Evolutionary conservation across 2,797 vertebrate species (phyloP).

Genomic region (Malurus splendens): DNA sequence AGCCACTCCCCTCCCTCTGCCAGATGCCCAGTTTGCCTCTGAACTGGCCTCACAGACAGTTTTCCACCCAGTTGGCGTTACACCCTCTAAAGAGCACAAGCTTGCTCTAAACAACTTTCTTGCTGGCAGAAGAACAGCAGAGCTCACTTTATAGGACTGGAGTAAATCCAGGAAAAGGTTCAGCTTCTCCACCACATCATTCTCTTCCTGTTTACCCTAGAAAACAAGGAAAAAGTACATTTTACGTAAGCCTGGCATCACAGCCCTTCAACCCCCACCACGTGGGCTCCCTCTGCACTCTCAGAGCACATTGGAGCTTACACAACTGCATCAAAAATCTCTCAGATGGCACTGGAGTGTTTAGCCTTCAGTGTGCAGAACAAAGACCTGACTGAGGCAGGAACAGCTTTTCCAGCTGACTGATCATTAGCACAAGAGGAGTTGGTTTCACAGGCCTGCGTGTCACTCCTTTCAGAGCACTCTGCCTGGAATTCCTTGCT

Average conservation of each 20-base stretch:
- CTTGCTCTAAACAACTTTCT: neutral
- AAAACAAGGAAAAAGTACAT: slow-evolving; percentile 28
- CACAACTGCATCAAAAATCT: neutral
- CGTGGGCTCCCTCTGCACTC: neutral
- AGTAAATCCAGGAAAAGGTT: slow-evolving; percentile 95
- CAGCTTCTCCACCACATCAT: slow-evolving; percentile 95
- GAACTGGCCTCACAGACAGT: neutral
- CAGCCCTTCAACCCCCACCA: neutral
- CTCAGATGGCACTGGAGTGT: neutral
- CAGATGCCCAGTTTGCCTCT: slow-evolving; percentile 25
- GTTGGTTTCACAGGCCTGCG: neutral
- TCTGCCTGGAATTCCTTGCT: neutral
- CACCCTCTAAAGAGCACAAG: neutral
- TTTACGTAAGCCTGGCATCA: neutral
- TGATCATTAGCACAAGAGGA: neutral
- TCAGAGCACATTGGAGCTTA: neutral
- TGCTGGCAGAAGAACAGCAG: neutral
- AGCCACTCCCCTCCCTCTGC: neutral
- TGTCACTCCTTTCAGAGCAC: neutral
- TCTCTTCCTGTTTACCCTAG: slow-evolving; percentile 92
- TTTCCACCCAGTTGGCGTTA: neutral
- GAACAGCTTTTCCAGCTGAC: slow-evolving; percentile 18
- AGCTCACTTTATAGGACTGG: slow-evolving; percentile 92
- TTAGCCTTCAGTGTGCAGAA: neutral
- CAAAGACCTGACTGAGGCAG: slow-evolving; percentile 14